A percentile compares a stretch with the other conserved stretches of the same genome.
Evolutionary conservation across 2,888 invertebrate genomes (phyloP).

Genomic region (Melolontha melolontha): DNA sequence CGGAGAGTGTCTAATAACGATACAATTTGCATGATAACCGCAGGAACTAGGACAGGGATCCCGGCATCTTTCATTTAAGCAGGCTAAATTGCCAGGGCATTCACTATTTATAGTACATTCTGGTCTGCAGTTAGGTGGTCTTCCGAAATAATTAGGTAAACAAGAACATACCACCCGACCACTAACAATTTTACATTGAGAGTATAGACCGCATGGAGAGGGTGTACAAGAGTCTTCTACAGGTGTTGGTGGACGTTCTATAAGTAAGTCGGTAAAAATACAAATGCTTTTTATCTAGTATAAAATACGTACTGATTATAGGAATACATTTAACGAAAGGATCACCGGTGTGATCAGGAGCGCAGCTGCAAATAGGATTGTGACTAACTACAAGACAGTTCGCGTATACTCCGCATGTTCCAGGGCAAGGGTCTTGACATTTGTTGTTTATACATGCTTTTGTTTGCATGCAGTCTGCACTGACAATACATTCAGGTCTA

Average conservation of each 20-base stretch:
- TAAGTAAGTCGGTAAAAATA: conserved; percentile 56
- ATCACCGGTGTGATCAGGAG: conserved; percentile 80
- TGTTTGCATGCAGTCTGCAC: conserved; percentile 85
- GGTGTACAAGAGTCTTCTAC: conserved; percentile 81
- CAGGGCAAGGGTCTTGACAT: conserved; percentile 85
- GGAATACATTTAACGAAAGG: conserved; percentile 79
- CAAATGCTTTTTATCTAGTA: no score
- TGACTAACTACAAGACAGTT: conserved; percentile 87
- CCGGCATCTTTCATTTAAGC: conserved; percentile 83
- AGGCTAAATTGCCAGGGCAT: conserved; percentile 86
- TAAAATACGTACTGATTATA: conserved; percentile 72
- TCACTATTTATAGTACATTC: conserved; percentile 88
- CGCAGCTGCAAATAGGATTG: conserved; percentile 87
- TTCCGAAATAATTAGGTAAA: conserved; percentile 81
- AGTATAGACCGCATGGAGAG: conserved; percentile 87
- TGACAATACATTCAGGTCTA: conserved; percentile 85
- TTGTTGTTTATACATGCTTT: conserved; percentile 83
- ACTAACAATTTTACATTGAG: conserved; percentile 82
- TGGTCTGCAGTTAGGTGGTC: conserved; percentile 87
- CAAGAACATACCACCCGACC: conserved; percentile 86
- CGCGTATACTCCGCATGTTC: conserved; percentile 86
- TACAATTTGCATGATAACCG: conserved; percentile 81
- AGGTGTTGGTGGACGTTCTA: conserved; percentile 64
- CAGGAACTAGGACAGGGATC: conserved; percentile 90
- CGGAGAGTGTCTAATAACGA: conserved; percentile 86